phyloP scores from a whole-genome alignment of 2,888 invertebrate species.

The Cosmia pyralina region DNA sequence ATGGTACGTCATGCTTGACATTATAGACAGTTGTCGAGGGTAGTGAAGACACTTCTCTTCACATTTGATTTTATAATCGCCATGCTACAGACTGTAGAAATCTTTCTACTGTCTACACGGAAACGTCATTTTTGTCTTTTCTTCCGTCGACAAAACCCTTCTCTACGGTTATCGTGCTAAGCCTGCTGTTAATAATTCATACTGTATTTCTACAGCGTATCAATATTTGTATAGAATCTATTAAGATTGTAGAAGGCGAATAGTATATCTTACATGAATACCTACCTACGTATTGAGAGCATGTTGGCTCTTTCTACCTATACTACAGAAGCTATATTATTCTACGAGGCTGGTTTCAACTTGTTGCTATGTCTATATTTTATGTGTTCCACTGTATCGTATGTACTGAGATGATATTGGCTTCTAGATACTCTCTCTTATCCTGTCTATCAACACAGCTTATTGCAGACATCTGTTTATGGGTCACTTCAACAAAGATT shows the following conservation, averaged over 20 bases:
- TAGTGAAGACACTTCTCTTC: no score
- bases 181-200: constrained; percentile 31
- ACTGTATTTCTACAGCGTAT: constrained; percentile 33
- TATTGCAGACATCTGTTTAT: not conserved
- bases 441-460: constrained; percentile 14
- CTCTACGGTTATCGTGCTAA: no score
- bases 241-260: constrained; percentile 6
- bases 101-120: no score
- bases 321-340: not conserved
- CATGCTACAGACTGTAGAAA: no score
- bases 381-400: constrained; percentile 19
- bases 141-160: no score
- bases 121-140: no score
- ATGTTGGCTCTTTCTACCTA: not conserved
- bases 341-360: constrained; percentile 7
- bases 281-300: constrained; percentile 2
- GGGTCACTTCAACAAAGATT: not conserved
- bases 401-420: constrained; percentile 23
- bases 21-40: no score
- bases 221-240: constrained; percentile 41
- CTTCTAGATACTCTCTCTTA: constrained; percentile 10
- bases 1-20: no score
- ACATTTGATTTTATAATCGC: no score
- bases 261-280: constrained; percentile 8
- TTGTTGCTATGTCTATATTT: constrained; percentile 39